Conservation (phyloP, 2,113 vertebrate genomes). For the Hippoglossus stenolepis region DNA sequence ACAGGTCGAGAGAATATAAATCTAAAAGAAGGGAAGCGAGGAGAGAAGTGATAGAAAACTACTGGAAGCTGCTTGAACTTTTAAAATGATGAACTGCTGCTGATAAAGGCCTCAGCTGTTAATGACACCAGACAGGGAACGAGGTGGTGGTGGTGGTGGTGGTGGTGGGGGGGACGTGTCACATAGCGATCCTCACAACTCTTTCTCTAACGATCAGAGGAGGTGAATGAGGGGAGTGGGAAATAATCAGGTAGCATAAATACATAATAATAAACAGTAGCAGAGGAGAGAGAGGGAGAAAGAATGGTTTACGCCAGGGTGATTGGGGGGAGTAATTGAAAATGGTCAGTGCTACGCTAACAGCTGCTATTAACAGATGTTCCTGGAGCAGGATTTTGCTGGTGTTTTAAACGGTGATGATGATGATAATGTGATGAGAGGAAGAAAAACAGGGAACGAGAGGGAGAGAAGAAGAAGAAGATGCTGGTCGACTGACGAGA, state of each 20-base stretch:
- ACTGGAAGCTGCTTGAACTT: slow-evolving; percentile 13
- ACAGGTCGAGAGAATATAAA: neutral
- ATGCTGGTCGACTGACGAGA: neutral
- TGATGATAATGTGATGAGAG: neutral
- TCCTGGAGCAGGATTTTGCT: slow-evolving; percentile 22
- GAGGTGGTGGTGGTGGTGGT: neutral
- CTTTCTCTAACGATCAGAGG: slow-evolving; percentile 15
- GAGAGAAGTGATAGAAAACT: neutral
- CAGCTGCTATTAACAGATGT: slow-evolving; percentile 48
- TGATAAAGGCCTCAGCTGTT: neutral
- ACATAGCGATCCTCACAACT: slow-evolving; percentile 3
- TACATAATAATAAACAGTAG: neutral
- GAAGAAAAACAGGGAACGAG: neutral
- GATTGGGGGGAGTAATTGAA: slow-evolving; percentile 36
- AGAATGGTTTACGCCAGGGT: neutral
- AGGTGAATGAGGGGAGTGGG: slow-evolving; percentile 1
- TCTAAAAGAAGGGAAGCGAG: neutral
- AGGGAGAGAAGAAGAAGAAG: neutral
- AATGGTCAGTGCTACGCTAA: slow-evolving; percentile 17
- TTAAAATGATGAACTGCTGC: neutral
- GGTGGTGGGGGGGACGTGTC: neutral
- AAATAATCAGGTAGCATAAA: slow-evolving; percentile 31
- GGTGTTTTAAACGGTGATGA: slow-evolving; percentile 12
- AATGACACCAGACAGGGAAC: slow-evolving; percentile 2
- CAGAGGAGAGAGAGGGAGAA: neutral